These are phyloP conservation scores for Sciaenops ocellatus DNA, from an alignment of 2,797 vertebrate species.

Conservation along the genomic window DNA sequence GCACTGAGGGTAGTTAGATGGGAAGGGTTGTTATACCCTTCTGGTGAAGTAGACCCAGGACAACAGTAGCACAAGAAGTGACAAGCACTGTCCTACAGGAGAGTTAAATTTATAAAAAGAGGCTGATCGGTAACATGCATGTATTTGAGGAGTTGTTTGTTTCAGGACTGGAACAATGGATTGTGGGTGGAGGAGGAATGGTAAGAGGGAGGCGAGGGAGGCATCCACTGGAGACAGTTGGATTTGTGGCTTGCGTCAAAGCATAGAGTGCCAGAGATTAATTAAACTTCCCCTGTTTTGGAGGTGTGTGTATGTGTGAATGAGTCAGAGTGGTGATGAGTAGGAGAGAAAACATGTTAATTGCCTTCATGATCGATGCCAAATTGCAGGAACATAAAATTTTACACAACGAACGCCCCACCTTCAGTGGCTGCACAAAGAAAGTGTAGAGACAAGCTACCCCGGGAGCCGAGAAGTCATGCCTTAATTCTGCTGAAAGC, in stretches of 20 bases:
- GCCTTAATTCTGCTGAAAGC: neutral
- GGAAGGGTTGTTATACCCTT: constrained; percentile 36
- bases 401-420: constrained; percentile 50
- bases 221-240: constrained; percentile 63
- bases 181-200: constrained; percentile 53
- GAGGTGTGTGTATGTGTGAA: constrained; percentile 61
- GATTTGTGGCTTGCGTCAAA: constrained; percentile 67
- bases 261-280: constrained; percentile 73
- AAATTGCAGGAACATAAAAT: constrained; percentile 56
- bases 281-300: constrained; percentile 75
- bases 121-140: constrained; percentile 24
- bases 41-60: constrained; percentile 24
- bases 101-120: constrained; percentile 19
- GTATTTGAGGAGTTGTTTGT: constrained; percentile 60
- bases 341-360: constrained; percentile 73
- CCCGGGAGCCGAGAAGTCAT: neutral
- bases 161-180: constrained; percentile 45
- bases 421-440: constrained; percentile 32
- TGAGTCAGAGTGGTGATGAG: constrained; percentile 66
- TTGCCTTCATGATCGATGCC: constrained; percentile 63
- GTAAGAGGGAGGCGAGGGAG: constrained; percentile 58
- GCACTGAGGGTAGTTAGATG: constrained; percentile 7
- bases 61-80: constrained; percentile 29
- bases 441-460: constrained; percentile 12
- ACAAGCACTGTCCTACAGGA: constrained; percentile 10